These are phyloP conservation scores for Myotis yumanensis DNA, from an alignment of 2,113 vertebrate genomes.

Conservation along the genomic window DNA sequence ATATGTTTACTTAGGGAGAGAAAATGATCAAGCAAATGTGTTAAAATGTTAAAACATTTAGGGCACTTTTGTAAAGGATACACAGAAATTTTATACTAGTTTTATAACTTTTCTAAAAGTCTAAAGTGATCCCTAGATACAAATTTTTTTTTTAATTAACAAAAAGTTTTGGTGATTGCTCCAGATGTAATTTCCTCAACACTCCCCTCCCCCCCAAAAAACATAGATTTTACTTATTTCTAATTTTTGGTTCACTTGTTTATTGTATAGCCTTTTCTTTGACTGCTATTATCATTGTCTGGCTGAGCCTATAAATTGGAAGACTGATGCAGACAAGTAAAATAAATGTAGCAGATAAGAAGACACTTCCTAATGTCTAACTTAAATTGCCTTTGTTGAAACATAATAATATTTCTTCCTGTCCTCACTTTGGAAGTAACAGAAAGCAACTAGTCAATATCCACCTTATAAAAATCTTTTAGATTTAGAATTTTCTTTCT, in stretches of 20 bases:
- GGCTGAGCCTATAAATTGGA: slow-evolving; percentile 33
- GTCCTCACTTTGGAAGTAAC: slow-evolving; percentile 13
- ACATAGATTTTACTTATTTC: background rate
- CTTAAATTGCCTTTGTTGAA: slow-evolving; percentile 61
- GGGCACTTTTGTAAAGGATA: background rate
- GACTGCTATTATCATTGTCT: background rate
- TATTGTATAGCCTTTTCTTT: background rate
- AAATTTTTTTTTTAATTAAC: background rate
- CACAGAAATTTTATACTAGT: background rate
- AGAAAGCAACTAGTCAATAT: slow-evolving; percentile 58
- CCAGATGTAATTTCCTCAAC: background rate
- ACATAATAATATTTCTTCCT: slow-evolving; percentile 58
- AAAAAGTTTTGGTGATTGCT: background rate
- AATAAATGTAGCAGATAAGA: slow-evolving; percentile 61
- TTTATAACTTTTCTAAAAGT: slow-evolving; percentile 37
- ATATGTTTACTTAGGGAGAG: background rate
- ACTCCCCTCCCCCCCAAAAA: background rate
- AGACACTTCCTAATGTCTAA: slow-evolving; percentile 59
- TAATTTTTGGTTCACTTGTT: background rate
- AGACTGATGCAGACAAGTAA: slow-evolving; percentile 46
- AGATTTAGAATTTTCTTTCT: slow-evolving; percentile 49
- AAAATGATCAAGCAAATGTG: background rate
- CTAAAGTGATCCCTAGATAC: background rate
- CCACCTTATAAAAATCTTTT: slow-evolving; percentile 48
- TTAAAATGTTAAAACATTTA: slow-evolving; percentile 38